Evolutionary conservation across 2,113 vertebrate species (phyloP).

Genomic region (Condylura cristata): DNA sequence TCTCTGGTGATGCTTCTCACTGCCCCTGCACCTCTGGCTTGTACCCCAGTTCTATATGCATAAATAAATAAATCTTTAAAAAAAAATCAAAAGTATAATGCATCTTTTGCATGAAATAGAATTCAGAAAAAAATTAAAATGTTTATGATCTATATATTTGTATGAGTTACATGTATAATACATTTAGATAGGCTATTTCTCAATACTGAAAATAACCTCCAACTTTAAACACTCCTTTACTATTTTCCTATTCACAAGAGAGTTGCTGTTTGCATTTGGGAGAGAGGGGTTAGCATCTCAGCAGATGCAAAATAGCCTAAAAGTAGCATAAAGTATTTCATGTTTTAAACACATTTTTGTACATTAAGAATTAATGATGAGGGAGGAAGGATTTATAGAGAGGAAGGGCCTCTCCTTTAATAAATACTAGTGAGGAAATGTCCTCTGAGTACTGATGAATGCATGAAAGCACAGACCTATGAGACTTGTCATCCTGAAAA

Average conservation of each 20-base stretch:
- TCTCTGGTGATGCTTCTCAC: too few species aligned
- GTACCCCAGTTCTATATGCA: too few species aligned
- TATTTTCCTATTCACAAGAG: not conserved
- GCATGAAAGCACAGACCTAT: accelerated
- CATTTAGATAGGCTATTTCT: not conserved
- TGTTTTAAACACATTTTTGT: not conserved
- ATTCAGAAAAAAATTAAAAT: not conserved
- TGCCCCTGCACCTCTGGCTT: too few species aligned
- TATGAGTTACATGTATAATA: not conserved
- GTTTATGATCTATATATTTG: not conserved
- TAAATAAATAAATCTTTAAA: too few species aligned
- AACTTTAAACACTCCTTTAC: not conserved
- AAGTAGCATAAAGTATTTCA: not conserved
- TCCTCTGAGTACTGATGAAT: too few species aligned
- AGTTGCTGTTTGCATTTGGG: not conserved
- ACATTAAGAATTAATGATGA: not conserved
- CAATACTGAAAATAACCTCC: not conserved
- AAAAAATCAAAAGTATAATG: not conserved
- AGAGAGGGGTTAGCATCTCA: not conserved
- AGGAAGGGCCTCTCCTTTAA: not conserved
- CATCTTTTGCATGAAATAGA: not conserved
- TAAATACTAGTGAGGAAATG: not conserved
- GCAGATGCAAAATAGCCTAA: not conserved
- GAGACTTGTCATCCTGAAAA: accelerated
- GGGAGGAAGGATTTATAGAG: not conserved